Base-by-base conservation (phyloP, 2,113 vertebrate genomes). In the Tupaia chinensis region DNA sequence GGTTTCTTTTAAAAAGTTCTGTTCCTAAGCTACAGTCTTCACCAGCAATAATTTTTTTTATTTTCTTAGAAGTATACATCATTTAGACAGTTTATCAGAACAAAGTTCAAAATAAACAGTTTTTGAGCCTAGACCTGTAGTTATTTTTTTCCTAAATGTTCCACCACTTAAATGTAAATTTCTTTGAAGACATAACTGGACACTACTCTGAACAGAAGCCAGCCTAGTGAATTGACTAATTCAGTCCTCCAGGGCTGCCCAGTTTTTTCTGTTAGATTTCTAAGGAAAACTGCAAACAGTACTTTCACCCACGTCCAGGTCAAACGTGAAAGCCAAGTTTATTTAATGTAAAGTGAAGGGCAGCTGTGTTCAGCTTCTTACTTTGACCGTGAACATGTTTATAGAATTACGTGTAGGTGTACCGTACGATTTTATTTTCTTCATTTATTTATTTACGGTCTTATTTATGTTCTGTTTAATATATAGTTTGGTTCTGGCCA, bases 401-500 rank as follows among this genome's bases (percentile, higher is more conserved):
- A 93, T 99, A 99, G 98, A 98, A 94, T 96, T 97, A 98, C 98
- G 97, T 98, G 98, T 99, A 98, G 93, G 95, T 98, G 96, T 99
- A 97, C 97, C 98, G 98, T 98, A 98, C 98, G 96, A 98, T 98
- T 98, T 97, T 98, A 97, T 98, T 99, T 98, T 98, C 98, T 98
- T 96, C 98, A 98, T 98, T 99, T 99, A 99, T 99, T 99, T 99
- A 99, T 99, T 99, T 99, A 98, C 98, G 92, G 98, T 98, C 98
- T 99, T 99, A 99, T 99, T 99, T 99, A 99, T 99, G 98, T 99
- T 98, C 97, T 98, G 98, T 98, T 98, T 98, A 98, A 98, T 98
- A 97, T 98, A 97, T 98, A 98, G 98, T 99, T 99, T 97, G 98
- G 98, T 99, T 99, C 98, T 98, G 98, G 97, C 97, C 97, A 98